Evolutionary conservation across 1,140 invertebrate species (phyloP).

Genomic region (Frieseomelitta varia): DNA sequence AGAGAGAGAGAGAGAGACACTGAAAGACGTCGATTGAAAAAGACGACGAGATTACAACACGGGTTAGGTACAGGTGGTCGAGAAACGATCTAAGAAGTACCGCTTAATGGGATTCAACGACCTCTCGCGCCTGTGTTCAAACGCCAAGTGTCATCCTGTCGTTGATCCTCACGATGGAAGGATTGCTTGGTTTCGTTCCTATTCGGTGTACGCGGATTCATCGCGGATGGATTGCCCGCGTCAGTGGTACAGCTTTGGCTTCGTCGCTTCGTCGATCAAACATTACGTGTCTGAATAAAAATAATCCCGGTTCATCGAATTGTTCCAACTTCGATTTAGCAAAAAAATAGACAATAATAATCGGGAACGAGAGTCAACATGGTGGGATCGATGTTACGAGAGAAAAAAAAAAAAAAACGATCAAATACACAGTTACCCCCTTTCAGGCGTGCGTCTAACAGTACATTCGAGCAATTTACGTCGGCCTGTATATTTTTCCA

Average conservation of each 20-base stretch:
- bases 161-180: slow-evolving; percentile 34
- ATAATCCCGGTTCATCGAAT: too few species aligned
- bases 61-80: slow-evolving; percentile 61
- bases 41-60: slow-evolving; percentile 9
- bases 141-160: slow-evolving; percentile 46
- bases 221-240: not conserved
- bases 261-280: too few species aligned
- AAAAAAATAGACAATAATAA: too few species aligned
- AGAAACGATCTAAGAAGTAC: slow-evolving; percentile 60
- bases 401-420: too few species aligned
- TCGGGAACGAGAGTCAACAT: too few species aligned
- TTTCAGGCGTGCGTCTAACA: not conserved
- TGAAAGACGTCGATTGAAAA: slow-evolving; percentile 44
- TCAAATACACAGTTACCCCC: not conserved
- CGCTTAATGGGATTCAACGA: slow-evolving; percentile 75
- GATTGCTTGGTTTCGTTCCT: too few species aligned
- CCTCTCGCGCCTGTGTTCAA: slow-evolving; percentile 55
- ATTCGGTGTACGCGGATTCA: not conserved
- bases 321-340: too few species aligned
- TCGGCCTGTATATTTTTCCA: not conserved
- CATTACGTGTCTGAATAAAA: too few species aligned
- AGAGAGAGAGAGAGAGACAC: slow-evolving; percentile 18
- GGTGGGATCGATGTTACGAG: too few species aligned
- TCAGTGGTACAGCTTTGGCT: too few species aligned
- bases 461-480: not conserved